phyloP scores from a whole-genome alignment of 2,888 invertebrate species.

The Strigamia maritima region DNA sequence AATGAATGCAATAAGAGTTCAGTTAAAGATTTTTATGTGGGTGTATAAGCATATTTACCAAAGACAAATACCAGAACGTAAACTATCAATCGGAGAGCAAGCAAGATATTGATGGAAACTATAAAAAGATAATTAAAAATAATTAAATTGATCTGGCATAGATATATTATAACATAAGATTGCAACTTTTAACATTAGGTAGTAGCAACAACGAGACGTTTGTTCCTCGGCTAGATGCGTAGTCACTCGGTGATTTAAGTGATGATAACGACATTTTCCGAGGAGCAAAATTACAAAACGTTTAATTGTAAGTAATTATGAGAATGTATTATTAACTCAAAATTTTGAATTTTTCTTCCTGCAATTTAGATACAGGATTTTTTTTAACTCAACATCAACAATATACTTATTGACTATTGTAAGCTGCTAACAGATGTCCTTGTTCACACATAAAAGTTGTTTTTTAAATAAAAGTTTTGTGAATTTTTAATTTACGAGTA shows the following conservation, averaged over 20 bases:
- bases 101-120: background rate
- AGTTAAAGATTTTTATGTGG: background rate
- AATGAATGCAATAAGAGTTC: background rate
- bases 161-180: background rate
- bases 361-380: no score
- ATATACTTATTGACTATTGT: no score
- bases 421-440: no score
- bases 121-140: background rate
- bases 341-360: no score
- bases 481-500: background rate
- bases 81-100: background rate
- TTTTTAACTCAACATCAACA: no score
- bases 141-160: background rate
- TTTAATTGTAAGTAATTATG: no score
- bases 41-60: background rate
- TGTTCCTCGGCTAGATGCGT: background rate
- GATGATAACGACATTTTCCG: background rate
- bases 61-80: background rate
- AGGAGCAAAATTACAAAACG: no score
- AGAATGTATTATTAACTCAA: no score
- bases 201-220: background rate
- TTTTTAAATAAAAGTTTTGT: no score
- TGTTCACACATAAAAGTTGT: no score
- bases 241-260: background rate
- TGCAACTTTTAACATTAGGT: background rate